These are phyloP conservation scores for Odontocolon sp. DNA, from an alignment of 2,888 invertebrate genomes.

Conservation along the genomic window DNA sequence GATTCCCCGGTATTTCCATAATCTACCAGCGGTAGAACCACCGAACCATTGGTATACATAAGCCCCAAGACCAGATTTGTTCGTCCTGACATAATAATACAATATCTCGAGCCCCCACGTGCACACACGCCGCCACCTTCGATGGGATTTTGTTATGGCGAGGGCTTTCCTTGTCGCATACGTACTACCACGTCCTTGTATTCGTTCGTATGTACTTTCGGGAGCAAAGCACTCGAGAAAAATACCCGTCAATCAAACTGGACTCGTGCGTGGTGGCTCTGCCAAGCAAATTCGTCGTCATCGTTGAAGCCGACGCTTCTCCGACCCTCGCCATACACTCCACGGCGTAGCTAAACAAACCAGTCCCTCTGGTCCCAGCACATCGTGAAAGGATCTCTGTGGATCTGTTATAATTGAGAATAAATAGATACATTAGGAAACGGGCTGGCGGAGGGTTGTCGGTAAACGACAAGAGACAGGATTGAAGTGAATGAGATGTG, in stretches of 20 bases:
- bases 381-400: constrained; percentile 49
- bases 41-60: constrained; percentile 17
- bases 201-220: background rate
- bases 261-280: background rate
- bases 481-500: background rate
- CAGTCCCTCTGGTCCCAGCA: constrained; percentile 48
- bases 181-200: background rate
- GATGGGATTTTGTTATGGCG: background rate
- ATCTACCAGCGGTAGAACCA: constrained; percentile 58
- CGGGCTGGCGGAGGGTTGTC: constrained; percentile 28
- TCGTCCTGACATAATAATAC: constrained; percentile 60
- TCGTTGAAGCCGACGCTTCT: background rate
- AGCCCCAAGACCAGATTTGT: constrained; percentile 48
- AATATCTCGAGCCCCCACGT: constrained; percentile 34
- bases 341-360: constrained; percentile 66
- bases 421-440: constrained; percentile 70
- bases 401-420: constrained; percentile 71
- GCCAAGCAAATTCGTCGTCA: constrained; percentile 22
- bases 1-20: constrained; percentile 72
- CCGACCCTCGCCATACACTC: constrained; percentile 29
- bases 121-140: background rate
- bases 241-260: constrained; percentile 68
- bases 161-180: constrained; percentile 36
- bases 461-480: constrained; percentile 4
- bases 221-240: constrained; percentile 52